Conservation (phyloP, 2,888 invertebrate species). For the Melanostoma scalare region DNA sequence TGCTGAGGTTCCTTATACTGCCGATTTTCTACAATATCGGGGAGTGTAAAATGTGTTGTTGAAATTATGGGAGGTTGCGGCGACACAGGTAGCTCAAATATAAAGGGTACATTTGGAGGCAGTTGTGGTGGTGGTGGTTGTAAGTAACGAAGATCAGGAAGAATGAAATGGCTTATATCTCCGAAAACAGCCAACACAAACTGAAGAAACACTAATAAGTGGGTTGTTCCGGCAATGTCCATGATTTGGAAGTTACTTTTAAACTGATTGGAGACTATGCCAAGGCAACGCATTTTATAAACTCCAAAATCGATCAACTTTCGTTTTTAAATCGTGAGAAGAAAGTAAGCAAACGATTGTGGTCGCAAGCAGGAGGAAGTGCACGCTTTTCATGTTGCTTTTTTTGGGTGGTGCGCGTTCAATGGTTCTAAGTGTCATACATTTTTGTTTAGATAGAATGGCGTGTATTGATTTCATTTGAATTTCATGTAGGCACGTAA, state of each 20-base stretch:
- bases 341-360: constrained; percentile 24
- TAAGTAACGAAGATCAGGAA: constrained; percentile 76
- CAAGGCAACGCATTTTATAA: constrained; percentile 48
- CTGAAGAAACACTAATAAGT: constrained; percentile 13
- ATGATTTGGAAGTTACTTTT: constrained; percentile 25
- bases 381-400: too few species aligned
- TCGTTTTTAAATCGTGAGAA: constrained; percentile 39
- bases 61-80: constrained; percentile 70
- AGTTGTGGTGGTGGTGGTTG: constrained; percentile 69
- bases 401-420: too few species aligned
- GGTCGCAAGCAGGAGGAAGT: too few species aligned
- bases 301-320: constrained; percentile 4
- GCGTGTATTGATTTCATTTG: too few species aligned
- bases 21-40: constrained; percentile 80
- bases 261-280: constrained; percentile 35
- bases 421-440: too few species aligned
- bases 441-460: too few species aligned
- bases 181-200: not conserved
- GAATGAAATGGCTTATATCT: constrained; percentile 78
- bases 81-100: constrained; percentile 76
- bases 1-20: constrained; percentile 71
- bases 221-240: constrained; percentile 21
- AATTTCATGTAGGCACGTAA: too few species aligned
- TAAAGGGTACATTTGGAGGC: constrained; percentile 63
- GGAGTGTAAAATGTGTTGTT: constrained; percentile 78